phyloP scores from a whole-genome alignment of 2,797 vertebrate genomes.

The Vespertilio murinus region DNA sequence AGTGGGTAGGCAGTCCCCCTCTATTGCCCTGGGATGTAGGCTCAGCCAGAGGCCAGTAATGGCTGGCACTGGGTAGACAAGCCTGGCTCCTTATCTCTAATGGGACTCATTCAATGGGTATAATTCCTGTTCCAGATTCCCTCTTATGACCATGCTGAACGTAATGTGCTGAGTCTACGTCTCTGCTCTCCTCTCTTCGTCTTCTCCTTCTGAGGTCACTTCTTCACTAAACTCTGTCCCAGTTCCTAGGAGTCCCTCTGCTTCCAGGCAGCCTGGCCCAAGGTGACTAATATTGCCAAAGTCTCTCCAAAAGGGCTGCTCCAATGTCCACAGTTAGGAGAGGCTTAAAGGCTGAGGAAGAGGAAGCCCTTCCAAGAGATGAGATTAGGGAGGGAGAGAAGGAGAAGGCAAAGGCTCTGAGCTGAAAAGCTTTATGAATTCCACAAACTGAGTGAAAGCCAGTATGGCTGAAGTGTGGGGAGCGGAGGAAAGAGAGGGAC shows the following conservation, averaged over 20 bases:
- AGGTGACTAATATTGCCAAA: background rate
- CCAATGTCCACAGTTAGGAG: background rate
- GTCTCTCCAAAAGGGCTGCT: background rate
- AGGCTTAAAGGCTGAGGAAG: background rate
- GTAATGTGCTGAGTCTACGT: background rate
- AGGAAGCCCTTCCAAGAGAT: background rate
- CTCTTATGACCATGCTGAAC: background rate
- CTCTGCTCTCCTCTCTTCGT: background rate
- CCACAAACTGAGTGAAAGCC: background rate
- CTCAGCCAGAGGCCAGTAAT: no score
- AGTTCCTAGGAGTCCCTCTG: background rate
- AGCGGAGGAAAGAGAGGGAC: background rate
- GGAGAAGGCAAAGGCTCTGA: background rate
- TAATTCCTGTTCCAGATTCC: background rate
- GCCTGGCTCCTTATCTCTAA: no score
- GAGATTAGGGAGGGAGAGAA: background rate
- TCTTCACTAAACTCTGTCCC: background rate
- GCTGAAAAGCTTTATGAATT: background rate
- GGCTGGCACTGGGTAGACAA: no score
- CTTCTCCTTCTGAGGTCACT: background rate
- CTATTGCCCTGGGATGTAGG: no score
- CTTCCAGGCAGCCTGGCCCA: background rate
- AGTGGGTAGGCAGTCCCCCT: no score
- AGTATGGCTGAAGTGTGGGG: background rate
- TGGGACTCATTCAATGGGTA: no score